Evolutionary conservation across 2,888 invertebrate genomes (phyloP).

Genomic region (Lasioglossum calceatum): DNA sequence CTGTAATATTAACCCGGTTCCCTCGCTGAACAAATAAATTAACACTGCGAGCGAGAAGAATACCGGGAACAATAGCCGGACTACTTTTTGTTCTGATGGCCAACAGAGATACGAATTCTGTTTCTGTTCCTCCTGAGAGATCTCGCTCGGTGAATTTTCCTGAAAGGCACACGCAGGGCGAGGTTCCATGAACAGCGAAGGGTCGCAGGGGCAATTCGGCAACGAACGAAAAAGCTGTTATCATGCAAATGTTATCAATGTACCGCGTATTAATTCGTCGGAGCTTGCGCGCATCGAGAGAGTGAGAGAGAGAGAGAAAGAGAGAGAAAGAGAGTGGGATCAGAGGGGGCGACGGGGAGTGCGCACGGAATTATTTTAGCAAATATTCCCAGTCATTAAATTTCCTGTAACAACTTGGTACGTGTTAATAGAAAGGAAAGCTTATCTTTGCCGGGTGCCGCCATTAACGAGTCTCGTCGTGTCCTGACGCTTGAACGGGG

Average conservation of each 20-base stretch:
- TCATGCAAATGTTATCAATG: constrained; percentile 27
- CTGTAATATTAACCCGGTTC: background rate
- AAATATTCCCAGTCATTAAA: constrained; percentile 57
- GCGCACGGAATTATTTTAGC: constrained; percentile 34
- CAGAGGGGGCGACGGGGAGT: background rate
- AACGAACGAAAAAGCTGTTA: constrained; percentile 29
- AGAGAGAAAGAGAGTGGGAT: background rate
- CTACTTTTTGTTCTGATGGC: background rate
- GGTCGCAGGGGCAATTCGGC: background rate
- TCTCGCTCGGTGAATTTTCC: constrained; percentile 15
- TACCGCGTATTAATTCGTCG: constrained; percentile 26
- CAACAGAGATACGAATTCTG: constrained; percentile 1
- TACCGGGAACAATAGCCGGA: background rate
- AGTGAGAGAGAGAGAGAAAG: background rate
- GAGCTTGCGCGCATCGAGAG: background rate
- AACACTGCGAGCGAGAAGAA: background rate
- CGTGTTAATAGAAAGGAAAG: constrained; percentile 58
- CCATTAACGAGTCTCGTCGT: constrained; percentile 66
- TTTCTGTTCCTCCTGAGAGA: background rate
- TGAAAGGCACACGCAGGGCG: background rate
- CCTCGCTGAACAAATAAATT: background rate
- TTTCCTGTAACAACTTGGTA: constrained; percentile 45
- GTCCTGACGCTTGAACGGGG: constrained; percentile 53
- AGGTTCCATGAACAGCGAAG: background rate
- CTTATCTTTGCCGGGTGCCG: constrained; percentile 53